phyloP scores from a whole-genome alignment of 2,797 vertebrate species.

The Eulemur rubriventer region DNA sequence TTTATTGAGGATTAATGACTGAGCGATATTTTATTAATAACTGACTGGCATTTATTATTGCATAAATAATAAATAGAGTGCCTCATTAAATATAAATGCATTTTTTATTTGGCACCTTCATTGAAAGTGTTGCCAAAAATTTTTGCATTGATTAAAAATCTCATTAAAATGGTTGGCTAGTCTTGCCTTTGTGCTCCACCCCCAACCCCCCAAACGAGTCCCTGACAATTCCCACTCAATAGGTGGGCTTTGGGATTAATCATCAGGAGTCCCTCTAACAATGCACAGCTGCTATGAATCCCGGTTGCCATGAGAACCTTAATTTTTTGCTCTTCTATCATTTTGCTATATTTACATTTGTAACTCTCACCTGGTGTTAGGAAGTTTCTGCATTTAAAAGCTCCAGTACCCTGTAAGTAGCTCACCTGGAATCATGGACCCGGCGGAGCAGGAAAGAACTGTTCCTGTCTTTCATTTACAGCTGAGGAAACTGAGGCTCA shows the following conservation, averaged over 20 bases:
- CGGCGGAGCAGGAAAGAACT: not conserved
- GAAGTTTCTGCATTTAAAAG: not conserved
- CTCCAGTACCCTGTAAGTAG: not conserved
- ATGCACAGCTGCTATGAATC: not conserved
- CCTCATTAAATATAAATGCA: conserved; percentile 76
- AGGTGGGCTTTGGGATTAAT: conserved; percentile 47
- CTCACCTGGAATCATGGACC: not conserved
- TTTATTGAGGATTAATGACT: conserved; percentile 79
- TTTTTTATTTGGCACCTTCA: conserved; percentile 69
- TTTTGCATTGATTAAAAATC: conserved; percentile 71
- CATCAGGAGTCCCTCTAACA: conserved; percentile 37
- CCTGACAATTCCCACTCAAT: conserved; percentile 31
- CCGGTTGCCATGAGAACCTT: conserved; percentile 63
- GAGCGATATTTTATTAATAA: conserved; percentile 75
- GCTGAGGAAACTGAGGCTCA: not conserved
- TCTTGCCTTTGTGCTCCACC: conserved; percentile 1
- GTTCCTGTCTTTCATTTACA: not conserved
- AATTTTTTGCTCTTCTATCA: conserved; percentile 40
- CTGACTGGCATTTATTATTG: conserved; percentile 73
- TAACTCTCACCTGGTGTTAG: not conserved
- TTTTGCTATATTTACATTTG: conserved; percentile 42
- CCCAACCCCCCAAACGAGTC: not conserved
- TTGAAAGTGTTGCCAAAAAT: conserved; percentile 64
- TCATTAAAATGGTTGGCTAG: conserved; percentile 67
- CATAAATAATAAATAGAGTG: conserved; percentile 81